Percentiles rank a stretch among this genome's conserved stretches.
Conservation (phyloP, 1,140 invertebrate genomes). For the Orchestia grillus region DNA sequence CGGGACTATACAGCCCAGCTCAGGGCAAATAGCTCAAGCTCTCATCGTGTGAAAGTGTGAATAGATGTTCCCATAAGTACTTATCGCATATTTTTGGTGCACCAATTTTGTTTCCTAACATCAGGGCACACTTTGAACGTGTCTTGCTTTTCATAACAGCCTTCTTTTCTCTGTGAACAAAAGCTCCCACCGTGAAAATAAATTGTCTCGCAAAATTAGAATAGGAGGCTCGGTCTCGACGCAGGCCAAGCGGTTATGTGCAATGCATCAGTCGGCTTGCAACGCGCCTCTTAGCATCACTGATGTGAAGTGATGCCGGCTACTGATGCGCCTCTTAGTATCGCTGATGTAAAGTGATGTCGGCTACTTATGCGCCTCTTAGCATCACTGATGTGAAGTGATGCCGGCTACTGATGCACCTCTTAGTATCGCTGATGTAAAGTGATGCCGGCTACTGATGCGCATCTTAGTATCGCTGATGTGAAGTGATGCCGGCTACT, state of each 20-base stretch:
- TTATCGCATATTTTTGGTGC: not conserved
- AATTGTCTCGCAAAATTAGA: not conserved
- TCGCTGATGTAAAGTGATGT: no score
- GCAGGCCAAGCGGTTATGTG: not conserved
- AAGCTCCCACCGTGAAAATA: not conserved
- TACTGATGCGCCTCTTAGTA: conserved; percentile 21
- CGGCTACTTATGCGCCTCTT: not conserved
- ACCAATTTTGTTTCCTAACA: not conserved
- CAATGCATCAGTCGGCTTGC: not conserved
- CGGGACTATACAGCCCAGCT: no score
- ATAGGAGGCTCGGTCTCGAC: not conserved
- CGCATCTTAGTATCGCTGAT: not conserved
- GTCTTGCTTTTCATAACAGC: not conserved
- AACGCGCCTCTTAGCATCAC: conserved; percentile 6
- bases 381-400: conserved; percentile 15
- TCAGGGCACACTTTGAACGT: not conserved
- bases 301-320: not conserved
- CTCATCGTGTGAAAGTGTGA: not conserved
- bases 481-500: not conserved
- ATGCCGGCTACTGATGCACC: not conserved
- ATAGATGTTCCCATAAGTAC: not conserved
- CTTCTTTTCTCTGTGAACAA: not conserved
- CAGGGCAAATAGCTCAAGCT: no score
- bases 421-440: no score
- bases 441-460: not conserved